Conservation (phyloP, 2,888 invertebrate genomes). For the Campoplex capitator region DNA sequence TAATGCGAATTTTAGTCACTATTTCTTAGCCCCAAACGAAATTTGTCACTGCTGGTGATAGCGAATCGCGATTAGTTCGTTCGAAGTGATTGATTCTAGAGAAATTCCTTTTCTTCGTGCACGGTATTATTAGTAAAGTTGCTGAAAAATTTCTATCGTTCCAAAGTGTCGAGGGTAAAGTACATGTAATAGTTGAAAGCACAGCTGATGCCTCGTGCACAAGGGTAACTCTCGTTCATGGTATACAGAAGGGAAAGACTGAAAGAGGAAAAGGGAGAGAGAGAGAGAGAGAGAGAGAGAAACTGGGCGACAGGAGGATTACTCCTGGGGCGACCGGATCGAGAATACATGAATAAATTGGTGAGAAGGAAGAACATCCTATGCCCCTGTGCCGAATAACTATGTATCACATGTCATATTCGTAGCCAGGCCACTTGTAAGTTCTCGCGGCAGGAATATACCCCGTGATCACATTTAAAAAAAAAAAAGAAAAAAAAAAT, state of each 20-base stretch:
- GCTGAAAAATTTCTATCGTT: conserved; percentile 62
- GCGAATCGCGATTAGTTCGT: conserved; percentile 29
- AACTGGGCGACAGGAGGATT: conserved; percentile 67
- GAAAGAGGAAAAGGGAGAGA: conserved; percentile 36
- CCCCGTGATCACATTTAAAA: conserved; percentile 17
- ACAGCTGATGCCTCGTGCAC: conserved; percentile 59
- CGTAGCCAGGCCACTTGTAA: conserved; percentile 68
- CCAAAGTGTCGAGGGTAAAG: conserved; percentile 49
- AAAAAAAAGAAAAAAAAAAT: neutral
- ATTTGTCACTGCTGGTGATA: conserved; percentile 6
- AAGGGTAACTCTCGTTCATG: conserved; percentile 69
- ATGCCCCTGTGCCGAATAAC: conserved; percentile 64
- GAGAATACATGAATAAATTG: conserved; percentile 72
- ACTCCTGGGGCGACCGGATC: conserved; percentile 65
- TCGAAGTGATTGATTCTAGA: conserved; percentile 17
- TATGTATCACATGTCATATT: conserved; percentile 72
- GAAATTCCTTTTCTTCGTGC: conserved; percentile 5
- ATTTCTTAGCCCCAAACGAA: neutral
- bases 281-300: conserved; percentile 52
- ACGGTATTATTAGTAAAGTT: conserved; percentile 33
- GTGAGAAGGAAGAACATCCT: conserved; percentile 59
- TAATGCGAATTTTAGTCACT: neutral
- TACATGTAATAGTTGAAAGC: conserved; percentile 68
- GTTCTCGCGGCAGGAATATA: conserved; percentile 46
- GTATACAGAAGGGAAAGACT: conserved; percentile 57